Conservation (phyloP, 2,888 invertebrate genomes). For the Calliopum simillimum region DNA sequence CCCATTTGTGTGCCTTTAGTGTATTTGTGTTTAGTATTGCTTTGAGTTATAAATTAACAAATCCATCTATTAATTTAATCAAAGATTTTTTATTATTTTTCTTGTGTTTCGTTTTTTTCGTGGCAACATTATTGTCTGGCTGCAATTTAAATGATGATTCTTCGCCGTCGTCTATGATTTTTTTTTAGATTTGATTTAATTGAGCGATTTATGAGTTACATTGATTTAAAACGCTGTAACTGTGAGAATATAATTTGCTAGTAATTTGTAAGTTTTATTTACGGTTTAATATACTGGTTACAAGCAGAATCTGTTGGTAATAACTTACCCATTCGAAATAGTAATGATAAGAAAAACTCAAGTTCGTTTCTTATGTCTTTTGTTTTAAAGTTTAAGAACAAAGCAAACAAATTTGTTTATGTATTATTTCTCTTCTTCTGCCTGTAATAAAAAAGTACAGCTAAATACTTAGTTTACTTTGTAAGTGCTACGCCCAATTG, state of each 20-base stretch:
- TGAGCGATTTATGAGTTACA: constrained; percentile 10
- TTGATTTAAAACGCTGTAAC: no score
- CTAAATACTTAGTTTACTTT: background rate
- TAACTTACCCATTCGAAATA: background rate
- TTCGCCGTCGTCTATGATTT: constrained; percentile 33
- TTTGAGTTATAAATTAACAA: constrained; percentile 62
- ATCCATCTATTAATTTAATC: constrained; percentile 60
- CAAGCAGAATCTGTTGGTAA: background rate
- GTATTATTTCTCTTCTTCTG: background rate
- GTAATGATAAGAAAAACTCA: background rate
- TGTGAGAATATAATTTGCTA: no score
- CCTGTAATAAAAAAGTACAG: background rate
- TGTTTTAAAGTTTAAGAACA: background rate
- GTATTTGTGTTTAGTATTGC: constrained; percentile 1
- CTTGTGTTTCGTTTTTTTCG: constrained; percentile 41
- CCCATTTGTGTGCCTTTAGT: background rate
- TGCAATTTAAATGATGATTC: constrained; percentile 9
- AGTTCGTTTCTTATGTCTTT: constrained; percentile 6
- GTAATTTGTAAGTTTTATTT: no score
- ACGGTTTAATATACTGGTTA: background rate
- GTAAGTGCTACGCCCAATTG: background rate
- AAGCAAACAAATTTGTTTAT: background rate
- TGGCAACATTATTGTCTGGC: background rate
- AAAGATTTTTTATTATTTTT: constrained; percentile 56
- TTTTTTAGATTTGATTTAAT: constrained; percentile 7